These are phyloP conservation scores for Epinotia bilunana DNA, from an alignment of 2,888 invertebrate genomes.

Conservation along the genomic window DNA sequence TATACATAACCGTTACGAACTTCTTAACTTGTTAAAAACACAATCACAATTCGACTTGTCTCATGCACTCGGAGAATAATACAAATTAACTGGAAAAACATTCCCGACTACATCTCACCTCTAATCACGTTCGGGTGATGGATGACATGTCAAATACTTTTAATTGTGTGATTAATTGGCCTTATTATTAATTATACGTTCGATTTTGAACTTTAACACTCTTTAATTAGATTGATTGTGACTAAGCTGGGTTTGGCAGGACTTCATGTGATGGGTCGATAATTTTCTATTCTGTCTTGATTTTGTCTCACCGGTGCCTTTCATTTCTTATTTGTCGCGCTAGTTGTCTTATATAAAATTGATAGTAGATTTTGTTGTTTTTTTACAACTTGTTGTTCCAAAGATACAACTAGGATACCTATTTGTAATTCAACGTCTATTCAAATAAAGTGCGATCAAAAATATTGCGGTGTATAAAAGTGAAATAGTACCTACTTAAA, in stretches of 20 bases:
- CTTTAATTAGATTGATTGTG: constrained; percentile 12
- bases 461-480: too few relatives aligned
- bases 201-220: constrained; percentile 20
- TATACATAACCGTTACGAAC: constrained; percentile 7
- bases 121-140: constrained; percentile 39
- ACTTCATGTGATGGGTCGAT: constrained; percentile 24
- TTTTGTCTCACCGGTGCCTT: constrained; percentile 24
- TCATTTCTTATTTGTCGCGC: constrained; percentile 29
- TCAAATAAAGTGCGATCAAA: too few relatives aligned
- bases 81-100: constrained; percentile 44
- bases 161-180: constrained; percentile 45
- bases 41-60: background rate
- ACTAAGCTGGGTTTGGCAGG: constrained; percentile 3
- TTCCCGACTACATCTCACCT: constrained; percentile 24
- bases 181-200: constrained; percentile 21
- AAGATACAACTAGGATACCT: background rate
- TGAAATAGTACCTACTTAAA: too few relatives aligned
- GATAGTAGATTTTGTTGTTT: background rate
- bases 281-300: constrained; percentile 29
- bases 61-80: constrained; percentile 37
- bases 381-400: background rate
- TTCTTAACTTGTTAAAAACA: background rate
- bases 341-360: background rate
- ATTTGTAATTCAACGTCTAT: too few relatives aligned
- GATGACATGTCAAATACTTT: constrained; percentile 45